Evolutionary conservation across 2,797 vertebrate genomes (phyloP), one percentile per base, ranked within the genome.

Genomic region (Loriculus beryllinus): DNA sequence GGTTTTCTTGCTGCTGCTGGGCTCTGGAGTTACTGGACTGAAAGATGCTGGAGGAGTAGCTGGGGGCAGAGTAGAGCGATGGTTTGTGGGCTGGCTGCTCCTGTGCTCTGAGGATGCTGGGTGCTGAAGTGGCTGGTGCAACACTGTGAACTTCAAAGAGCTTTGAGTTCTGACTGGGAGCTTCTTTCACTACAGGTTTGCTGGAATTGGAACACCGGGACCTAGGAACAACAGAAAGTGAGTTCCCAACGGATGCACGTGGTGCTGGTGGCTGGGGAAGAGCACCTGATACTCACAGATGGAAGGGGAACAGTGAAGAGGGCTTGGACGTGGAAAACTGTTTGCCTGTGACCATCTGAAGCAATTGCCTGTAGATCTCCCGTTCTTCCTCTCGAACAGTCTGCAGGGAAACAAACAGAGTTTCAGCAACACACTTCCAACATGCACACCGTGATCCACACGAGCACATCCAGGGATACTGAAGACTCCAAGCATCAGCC

Each of bases 301-400:
- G 98, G 77, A 98, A 98, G 82, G 98, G 98, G 88, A 98, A 97
- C 19, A 98, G 96, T 2, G 97, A 95, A 52, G 98, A 98, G 17
- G 98, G 98, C 47, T 98, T 98, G 93, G 98, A 97, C 15, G 97
- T 97, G 78, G 98, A 98, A 2, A 98, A 99, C 56, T 98, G 98
- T 71, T 99, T 99, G 39, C 98, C 98, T 2, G 99, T 99, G 82
- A 99, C 99, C 97, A 99, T 98, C 95, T 98, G 98, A 67, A 99
- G 97, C 90, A 99, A 97, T 95, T 99, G 99, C 93, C 98, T 97
- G 97, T 99, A 99, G 81, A 99, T 98, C 94, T 99, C 99, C 87
- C 98, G 98, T 96, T 99, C 99, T 72, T 99, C 99, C 91, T 98
- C 98, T 68, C 98, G 94, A 88, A 99, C 98, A 2, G 98, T 99